These are phyloP conservation scores for Coptodon bakossiorum DNA, from an alignment of 2,113 vertebrate species.

Conservation along the genomic window DNA sequence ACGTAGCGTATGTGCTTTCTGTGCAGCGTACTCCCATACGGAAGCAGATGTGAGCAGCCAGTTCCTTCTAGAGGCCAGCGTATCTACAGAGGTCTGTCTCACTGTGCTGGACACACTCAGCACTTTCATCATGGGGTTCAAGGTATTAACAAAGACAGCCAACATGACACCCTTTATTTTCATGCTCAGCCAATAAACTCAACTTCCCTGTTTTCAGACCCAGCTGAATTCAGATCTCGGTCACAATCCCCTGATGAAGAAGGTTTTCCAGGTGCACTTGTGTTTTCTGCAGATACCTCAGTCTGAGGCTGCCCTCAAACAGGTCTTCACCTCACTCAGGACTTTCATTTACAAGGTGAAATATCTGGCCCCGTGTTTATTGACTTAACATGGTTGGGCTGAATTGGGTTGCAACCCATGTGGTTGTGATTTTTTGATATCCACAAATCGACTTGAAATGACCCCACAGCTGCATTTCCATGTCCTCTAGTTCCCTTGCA, in stretches of 20 bases:
- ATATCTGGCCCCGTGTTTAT: neutral
- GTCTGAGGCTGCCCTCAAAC: slow-evolving; percentile 88
- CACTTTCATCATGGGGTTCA: slow-evolving; percentile 92
- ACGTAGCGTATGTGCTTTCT: slow-evolving; percentile 15
- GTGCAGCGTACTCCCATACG: slow-evolving; percentile 83
- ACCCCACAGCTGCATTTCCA: neutral
- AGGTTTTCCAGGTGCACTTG: slow-evolving; percentile 93
- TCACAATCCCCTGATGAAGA: slow-evolving; percentile 98
- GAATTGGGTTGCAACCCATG: neutral
- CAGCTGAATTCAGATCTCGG: slow-evolving; percentile 87
- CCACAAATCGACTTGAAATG: neutral
- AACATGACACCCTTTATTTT: neutral
- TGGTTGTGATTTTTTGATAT: neutral
- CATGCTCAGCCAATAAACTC: neutral
- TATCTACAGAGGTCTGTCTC: slow-evolving; percentile 93
- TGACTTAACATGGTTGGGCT: neutral
- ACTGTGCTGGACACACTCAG: slow-evolving; percentile 92
- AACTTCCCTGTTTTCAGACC: slow-evolving; percentile 68
- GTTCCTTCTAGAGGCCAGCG: slow-evolving; percentile 89
- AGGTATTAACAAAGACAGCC: slow-evolving; percentile 69
- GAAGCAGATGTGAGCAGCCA: slow-evolving; percentile 90
- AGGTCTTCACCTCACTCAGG: slow-evolving; percentile 89
- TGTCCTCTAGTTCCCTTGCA: slow-evolving; percentile 84
- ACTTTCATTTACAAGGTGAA: slow-evolving; percentile 92
- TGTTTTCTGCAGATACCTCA: slow-evolving; percentile 96